phyloP scores from a whole-genome alignment of 2,888 invertebrate genomes.

The Andricus quercusramuli region DNA sequence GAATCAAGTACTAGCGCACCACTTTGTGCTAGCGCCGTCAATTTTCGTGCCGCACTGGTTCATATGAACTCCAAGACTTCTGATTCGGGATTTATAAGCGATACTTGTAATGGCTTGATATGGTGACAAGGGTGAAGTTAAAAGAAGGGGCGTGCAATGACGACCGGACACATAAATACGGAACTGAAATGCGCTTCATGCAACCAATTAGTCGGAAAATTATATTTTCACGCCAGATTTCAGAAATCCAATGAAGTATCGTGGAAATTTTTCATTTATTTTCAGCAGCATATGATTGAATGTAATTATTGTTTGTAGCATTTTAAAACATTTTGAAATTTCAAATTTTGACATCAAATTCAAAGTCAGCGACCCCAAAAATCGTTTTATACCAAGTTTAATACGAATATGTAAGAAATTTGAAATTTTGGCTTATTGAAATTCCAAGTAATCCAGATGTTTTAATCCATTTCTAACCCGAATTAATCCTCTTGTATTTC shows the following conservation, averaged over 20 bases:
- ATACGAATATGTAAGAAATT: too few species aligned
- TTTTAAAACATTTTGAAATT: too few species aligned
- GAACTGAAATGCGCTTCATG: constrained; percentile 35
- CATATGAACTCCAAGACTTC: constrained; percentile 65
- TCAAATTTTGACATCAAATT: too few species aligned
- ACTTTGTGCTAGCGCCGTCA: constrained; percentile 63
- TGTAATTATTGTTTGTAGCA: too few species aligned
- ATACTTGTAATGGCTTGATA: constrained; percentile 60
- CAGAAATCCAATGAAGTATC: not conserved
- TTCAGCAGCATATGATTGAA: too few species aligned
- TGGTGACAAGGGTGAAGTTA: constrained; percentile 55
- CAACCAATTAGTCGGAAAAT: not conserved
- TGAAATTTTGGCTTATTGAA: too few species aligned
- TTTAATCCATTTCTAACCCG: too few species aligned
- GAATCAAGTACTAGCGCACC: constrained; percentile 53
- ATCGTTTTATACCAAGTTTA: too few species aligned
- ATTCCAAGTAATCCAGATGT: too few species aligned
- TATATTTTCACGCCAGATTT: not conserved
- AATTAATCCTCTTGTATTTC: too few species aligned
- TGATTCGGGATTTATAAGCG: constrained; percentile 71
- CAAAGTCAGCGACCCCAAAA: too few species aligned
- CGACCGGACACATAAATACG: constrained; percentile 71
- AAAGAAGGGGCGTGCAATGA: constrained; percentile 59
- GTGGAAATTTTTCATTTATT: too few species aligned
- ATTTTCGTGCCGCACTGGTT: constrained; percentile 60